Percentiles rank a stretch among this genome's conserved stretches.
These are phyloP conservation scores for Alauda arvensis DNA, from an alignment of 2,797 vertebrate species.

Conservation along the genomic window DNA sequence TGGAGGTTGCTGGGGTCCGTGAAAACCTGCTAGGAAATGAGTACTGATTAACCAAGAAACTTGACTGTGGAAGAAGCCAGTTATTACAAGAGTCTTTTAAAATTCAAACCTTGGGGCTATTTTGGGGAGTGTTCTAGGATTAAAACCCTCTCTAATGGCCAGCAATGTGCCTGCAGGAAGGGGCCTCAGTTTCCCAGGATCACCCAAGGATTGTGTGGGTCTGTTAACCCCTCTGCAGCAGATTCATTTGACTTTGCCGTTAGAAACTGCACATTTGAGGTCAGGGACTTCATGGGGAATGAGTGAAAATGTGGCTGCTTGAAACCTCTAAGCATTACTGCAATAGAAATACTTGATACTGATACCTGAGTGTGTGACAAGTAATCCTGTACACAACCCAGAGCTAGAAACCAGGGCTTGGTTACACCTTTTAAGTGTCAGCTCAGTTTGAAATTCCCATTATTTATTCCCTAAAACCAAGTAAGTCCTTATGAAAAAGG, in stretches of 20 bases:
- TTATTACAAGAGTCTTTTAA: conserved; percentile 1
- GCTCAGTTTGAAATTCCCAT: background rate
- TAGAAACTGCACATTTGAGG: background rate
- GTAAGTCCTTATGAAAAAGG: background rate
- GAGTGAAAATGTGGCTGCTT: background rate
- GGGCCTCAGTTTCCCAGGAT: background rate
- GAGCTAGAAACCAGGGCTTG: background rate
- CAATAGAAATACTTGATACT: background rate
- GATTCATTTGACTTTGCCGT: background rate
- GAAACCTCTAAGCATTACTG: background rate
- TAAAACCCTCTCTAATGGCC: background rate
- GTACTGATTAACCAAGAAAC: conserved; percentile 81
- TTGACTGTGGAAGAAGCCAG: conserved; percentile 53
- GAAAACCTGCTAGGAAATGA: conserved; percentile 98
- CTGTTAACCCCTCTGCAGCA: background rate
- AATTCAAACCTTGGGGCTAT: conserved; percentile 14
- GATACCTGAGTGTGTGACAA: background rate
- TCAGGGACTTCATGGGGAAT: background rate
- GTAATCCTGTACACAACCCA: background rate
- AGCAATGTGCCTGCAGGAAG: background rate
- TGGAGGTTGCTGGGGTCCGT: conserved; percentile 99
- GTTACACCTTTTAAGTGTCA: rapidly evolving
- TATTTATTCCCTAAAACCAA: background rate
- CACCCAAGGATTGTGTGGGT: background rate
- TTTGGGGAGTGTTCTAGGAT: background rate